These are phyloP conservation scores for Scomber japonicus DNA, from an alignment of 2,113 vertebrate genomes.

Conservation along the genomic window DNA sequence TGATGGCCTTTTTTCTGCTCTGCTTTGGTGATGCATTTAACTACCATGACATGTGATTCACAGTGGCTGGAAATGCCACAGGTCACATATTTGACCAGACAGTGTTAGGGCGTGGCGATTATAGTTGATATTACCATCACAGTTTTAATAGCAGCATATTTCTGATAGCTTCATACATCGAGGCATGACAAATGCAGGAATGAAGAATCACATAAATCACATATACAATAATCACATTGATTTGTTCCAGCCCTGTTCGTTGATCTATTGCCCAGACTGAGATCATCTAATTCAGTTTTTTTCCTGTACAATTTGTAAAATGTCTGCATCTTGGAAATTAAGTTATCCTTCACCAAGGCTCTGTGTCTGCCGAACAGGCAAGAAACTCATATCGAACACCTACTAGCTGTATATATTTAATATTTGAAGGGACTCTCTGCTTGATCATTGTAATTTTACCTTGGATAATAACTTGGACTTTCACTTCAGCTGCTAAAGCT, in stretches of 20 bases:
- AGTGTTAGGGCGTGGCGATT: background rate
- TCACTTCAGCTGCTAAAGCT: background rate
- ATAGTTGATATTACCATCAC: background rate
- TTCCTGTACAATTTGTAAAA: background rate
- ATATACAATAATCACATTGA: background rate
- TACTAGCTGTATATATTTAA: background rate
- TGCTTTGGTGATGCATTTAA: slow-evolving; percentile 14
- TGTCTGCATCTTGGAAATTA: no score
- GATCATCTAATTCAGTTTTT: no score
- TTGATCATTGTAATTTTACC: background rate
- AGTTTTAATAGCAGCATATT: background rate
- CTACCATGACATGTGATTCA: slow-evolving; percentile 2
- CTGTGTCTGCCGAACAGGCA: no score
- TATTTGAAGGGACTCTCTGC: background rate
- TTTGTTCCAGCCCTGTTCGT: background rate
- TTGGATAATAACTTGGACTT: background rate
- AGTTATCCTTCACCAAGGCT: no score
- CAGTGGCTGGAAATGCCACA: background rate
- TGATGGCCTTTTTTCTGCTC: slow-evolving; percentile 57
- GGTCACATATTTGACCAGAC: background rate
- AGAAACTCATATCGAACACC: background rate
- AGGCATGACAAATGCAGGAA: background rate
- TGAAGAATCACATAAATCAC: background rate
- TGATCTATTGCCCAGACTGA: no score
- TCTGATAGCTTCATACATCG: background rate